These are phyloP conservation scores for Machaerirhynchus nigripectus DNA, from an alignment of 2,113 vertebrate genomes.

Conservation along the genomic window DNA sequence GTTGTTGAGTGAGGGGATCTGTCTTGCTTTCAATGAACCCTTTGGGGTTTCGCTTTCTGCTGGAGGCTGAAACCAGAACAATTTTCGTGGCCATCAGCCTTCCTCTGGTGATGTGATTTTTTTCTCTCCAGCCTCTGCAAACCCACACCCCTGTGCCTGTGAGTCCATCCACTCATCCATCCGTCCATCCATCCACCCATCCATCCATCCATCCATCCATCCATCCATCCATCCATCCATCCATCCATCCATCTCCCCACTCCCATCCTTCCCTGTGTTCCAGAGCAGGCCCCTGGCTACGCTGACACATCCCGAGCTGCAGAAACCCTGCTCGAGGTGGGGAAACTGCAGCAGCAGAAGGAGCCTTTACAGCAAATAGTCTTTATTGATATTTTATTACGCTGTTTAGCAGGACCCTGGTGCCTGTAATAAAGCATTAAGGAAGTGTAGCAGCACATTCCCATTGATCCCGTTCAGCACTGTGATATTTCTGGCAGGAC, in stretches of 20 bases:
- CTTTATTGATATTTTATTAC: slow-evolving; percentile 64
- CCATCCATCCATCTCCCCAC: neutral
- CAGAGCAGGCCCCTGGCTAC: neutral
- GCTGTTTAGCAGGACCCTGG: slow-evolving; percentile 46
- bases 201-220: neutral
- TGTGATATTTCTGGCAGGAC: neutral
- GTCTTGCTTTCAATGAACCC: neutral
- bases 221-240: neutral
- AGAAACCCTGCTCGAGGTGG: neutral
- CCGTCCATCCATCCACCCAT: neutral
- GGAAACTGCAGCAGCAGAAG: neutral
- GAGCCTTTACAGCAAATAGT: neutral
- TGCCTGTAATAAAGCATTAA: slow-evolving; percentile 62
- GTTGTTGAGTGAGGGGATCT: neutral
- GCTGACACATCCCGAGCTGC: neutral
- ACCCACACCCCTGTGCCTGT: neutral
- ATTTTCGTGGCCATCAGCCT: neutral
- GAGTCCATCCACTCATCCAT: neutral
- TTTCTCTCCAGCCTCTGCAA: neutral
- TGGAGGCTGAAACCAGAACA: neutral
- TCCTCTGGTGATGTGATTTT: neutral
- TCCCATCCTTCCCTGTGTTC: neutral
- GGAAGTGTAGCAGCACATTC: slow-evolving; percentile 52
- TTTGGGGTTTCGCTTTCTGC: neutral
- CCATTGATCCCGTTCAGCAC: slow-evolving; percentile 27